Evolutionary conservation across 2,888 invertebrate genomes (phyloP), one percentile per base, ranked within the genome.

Genomic region (Monoplex corrugatus): DNA sequence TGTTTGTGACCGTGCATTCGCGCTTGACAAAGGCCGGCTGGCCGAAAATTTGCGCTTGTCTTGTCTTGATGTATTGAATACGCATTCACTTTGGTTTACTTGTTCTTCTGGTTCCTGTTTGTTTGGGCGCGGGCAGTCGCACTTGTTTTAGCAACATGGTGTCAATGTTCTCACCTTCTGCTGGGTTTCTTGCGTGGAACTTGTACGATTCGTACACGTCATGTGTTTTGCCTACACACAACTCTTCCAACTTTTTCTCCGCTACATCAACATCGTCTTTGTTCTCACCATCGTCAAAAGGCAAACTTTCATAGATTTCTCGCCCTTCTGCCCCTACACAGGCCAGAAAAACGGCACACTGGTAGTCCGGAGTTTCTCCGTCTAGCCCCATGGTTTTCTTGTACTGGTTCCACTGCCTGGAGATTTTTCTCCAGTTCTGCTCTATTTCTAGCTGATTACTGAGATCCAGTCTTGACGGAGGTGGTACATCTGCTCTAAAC

Each of bases 121-220:
- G n/a, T n/a, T n/a, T n/a, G n/a, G n/a, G n/a, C n/a, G n/a, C n/a
- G n/a, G n/a, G n/a, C n/a, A n/a, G n/a, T n/a, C n/a, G n/a, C n/a
- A n/a, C n/a, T n/a, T n/a, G n/a, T n/a, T n/a, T n/a, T n/a, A n/a
- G n/a, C n/a, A n/a, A n/a, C n/a, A n/a, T n/a, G n/a, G 72, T 35
- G 35, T 72, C 72, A 72, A 72, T 72, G 19, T 32, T 35, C 72
- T 72, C 72, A 72, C 19, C 72, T 0, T 72, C 35, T 19, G 38
- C 8, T 72, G 32, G 72, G 72, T 32, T 72, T 72, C 72, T 72
- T 35, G 72, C 32, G 72, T 72, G 72, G 72, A 72, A 72, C 35
- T 72, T 72, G 35, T 35, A 72, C 8, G 2, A 35, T 35, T 72
- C 72, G 19, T 32, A 72, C 35, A 72, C 72, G 10, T 72, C 72